These are phyloP conservation scores for Magallana ariakensis DNA, from an alignment of 1,140 invertebrate species.

Conservation along the genomic window DNA sequence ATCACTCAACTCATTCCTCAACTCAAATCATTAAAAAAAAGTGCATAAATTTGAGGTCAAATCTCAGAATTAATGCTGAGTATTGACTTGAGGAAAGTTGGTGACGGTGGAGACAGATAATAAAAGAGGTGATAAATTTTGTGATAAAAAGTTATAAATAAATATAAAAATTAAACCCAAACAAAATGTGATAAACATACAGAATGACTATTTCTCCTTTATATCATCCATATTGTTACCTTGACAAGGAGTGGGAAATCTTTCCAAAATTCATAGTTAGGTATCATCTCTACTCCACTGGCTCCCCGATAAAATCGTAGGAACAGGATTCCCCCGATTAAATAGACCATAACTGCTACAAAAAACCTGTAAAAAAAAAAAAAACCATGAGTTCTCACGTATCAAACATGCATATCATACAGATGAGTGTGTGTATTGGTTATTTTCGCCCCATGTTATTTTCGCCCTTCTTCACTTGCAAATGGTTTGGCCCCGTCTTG, in stretches of 20 bases:
- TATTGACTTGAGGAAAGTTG: too few relatives aligned
- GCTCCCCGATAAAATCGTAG: constrained; percentile 64
- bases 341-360: constrained; percentile 62
- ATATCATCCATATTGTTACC: constrained; percentile 51
- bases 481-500: too few relatives aligned
- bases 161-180: neutral
- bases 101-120: too few relatives aligned
- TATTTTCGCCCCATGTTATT: too few relatives aligned
- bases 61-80: too few relatives aligned
- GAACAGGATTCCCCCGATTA: constrained; percentile 64
- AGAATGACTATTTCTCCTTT: neutral
- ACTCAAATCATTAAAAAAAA: too few relatives aligned
- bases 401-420: too few relatives aligned
- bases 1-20: too few relatives aligned
- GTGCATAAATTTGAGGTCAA: too few relatives aligned
- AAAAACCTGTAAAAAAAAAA: constrained; percentile 61
- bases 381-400: neutral
- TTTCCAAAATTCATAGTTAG: constrained; percentile 68
- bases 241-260: constrained; percentile 66
- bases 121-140: too few relatives aligned
- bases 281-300: constrained; percentile 64
- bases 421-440: too few relatives aligned
- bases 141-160: neutral
- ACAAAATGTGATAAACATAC: neutral
- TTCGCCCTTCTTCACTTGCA: too few relatives aligned